Base-by-base conservation (phyloP, 1,140 invertebrate species). In the Augochlora pura region DNA sequence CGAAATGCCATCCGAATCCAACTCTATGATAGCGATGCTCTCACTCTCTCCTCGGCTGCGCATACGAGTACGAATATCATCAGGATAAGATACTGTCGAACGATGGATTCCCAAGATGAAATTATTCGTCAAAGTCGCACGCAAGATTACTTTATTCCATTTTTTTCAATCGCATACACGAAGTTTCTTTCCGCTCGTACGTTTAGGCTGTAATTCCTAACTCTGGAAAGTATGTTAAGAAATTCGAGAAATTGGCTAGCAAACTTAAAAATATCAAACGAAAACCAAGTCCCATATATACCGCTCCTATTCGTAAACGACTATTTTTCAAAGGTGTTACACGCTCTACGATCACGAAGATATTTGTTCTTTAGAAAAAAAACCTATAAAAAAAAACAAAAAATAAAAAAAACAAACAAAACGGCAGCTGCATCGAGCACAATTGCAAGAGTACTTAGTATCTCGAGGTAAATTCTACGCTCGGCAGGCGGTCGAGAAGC, bases 211-310 rank as follows among this genome's bases (percentile, higher is more conserved):
- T 88, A 88, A 92, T 92, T 88, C 78, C 88, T 90, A 90, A 85
- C 92, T 93, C 92, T 93, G 91, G 81, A 78, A 92, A 91, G 67
- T 93, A 93, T 93, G 92, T 93, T 92, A 91, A 92, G 88, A 88
- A 87, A 72, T 77, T 32, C 49, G 80, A 90, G 83, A 91, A 92
- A 88, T 93, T 93, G 91, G 91, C 92, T 93, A 93, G 91, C 91
- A 93, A 91, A 87, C 86, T 91, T 86, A 32, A 79, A n/a, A 60
- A 77, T 60, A 12, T 46, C 9, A 46, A 46, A 46, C 42, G 57
- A 66, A n/a, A n/a, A 63, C 49, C 46, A 39, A 81, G 32, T 71
- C 57, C 42, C 42, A 68, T 67, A 32, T 54, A 68, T 66, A 39
- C n/a, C 39, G 42, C 49, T 73, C 67, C 32, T 64, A 65, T 72